Evolutionary conservation across 2,888 invertebrate genomes (phyloP).

Genomic region (Erannis defoliaria): DNA sequence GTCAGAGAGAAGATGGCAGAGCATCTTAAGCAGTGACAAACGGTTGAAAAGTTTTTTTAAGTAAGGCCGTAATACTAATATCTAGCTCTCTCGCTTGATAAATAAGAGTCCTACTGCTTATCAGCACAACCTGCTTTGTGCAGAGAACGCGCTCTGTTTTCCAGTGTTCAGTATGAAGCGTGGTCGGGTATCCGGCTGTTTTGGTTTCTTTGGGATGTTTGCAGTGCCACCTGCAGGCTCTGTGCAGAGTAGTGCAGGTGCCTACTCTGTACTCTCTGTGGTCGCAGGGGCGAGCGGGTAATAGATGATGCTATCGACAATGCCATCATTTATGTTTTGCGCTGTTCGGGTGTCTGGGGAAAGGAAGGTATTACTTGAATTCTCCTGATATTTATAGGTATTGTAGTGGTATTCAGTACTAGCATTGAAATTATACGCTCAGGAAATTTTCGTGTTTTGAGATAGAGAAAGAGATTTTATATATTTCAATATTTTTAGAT

Average conservation of each 20-base stretch:
- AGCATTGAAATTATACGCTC: no score
- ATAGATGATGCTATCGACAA: slow-evolving; percentile 15
- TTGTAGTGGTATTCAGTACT: no score
- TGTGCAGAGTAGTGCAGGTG: background rate
- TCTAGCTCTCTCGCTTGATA: no score
- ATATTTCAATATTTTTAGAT: no score
- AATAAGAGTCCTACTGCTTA: background rate
- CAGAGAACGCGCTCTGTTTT: background rate
- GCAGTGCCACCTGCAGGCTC: background rate
- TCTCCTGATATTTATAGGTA: background rate
- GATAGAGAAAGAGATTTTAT: no score
- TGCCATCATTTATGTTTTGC: slow-evolving; percentile 8
- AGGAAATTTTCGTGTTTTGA: no score
- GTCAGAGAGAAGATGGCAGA: no score
- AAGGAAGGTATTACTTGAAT: background rate
- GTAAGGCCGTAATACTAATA: no score
- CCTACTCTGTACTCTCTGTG: background rate
- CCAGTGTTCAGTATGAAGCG: background rate
- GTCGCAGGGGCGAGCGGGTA: background rate
- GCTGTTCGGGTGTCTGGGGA: background rate
- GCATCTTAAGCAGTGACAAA: no score
- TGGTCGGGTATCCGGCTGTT: background rate
- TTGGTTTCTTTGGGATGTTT: slow-evolving; percentile 6
- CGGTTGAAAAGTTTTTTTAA: no score
- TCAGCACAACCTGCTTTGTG: background rate